Evolutionary conservation across 2,113 vertebrate genomes (phyloP).

Genomic region (Saccopteryx bilineata): DNA sequence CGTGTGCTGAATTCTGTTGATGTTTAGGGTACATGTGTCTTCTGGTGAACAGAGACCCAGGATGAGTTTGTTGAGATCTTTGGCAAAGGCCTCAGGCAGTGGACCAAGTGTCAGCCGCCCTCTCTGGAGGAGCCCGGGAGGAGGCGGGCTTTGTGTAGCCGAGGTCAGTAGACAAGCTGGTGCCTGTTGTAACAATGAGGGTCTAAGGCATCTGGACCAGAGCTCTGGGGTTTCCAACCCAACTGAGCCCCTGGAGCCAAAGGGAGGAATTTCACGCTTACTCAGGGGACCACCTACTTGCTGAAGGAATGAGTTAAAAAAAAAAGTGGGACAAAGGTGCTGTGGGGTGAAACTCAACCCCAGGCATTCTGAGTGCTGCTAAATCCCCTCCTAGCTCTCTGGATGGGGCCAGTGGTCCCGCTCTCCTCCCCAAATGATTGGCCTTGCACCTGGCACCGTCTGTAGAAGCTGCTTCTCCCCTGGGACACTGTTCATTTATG

Average conservation of each 20-base stretch:
- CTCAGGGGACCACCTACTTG: constrained; percentile 81
- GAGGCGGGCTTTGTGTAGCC: constrained; percentile 68
- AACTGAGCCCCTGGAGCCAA: constrained; percentile 15
- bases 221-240: constrained; percentile 55
- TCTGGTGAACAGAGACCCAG: constrained; percentile 38
- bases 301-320: constrained; percentile 69
- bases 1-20: background rate
- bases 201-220: constrained; percentile 54
- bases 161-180: constrained; percentile 76
- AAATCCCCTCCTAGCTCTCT: constrained; percentile 70
- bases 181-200: constrained; percentile 77
- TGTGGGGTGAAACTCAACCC: constrained; percentile 75
- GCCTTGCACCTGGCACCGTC: constrained; percentile 81
- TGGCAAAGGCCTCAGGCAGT: constrained; percentile 19
- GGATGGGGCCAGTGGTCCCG: constrained; percentile 43
- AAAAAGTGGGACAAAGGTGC: constrained; percentile 78
- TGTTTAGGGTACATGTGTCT: background rate
- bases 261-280: constrained; percentile 78
- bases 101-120: constrained; percentile 35
- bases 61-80: constrained; percentile 39
- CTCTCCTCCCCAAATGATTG: background rate
- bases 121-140: constrained; percentile 63
- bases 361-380: constrained; percentile 46
- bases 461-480: constrained; percentile 50
- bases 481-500: constrained; percentile 12